Evolutionary conservation across 2,113 vertebrate species (phyloP), one percentile per base, ranked within the genome.

Genomic region (Laterallus jamaicensis): DNA sequence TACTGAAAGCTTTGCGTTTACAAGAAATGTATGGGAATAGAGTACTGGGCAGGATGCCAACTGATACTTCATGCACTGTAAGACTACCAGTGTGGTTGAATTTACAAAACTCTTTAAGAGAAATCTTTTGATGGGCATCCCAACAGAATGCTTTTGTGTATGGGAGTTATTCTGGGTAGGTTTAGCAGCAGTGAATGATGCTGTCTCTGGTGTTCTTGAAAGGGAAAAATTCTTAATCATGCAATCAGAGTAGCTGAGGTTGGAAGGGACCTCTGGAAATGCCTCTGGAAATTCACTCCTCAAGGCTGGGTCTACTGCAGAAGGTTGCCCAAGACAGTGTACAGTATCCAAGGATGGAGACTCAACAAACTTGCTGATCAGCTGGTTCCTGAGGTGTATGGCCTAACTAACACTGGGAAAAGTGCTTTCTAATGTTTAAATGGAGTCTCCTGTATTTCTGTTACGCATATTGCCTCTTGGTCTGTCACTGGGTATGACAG

Each of bases 61-160:
- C 74, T 7, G 3, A 71, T 62, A 67, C 92, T 95, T 96, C 71
- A 66, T 93, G 81, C 94, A 93, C 90, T 89, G 29, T 52, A 90
- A 94, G 74, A 71, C 60, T 90, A 82, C 55, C 54, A 84, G 58
- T 80, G 88, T 54, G 58, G 52, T 37, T 70, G 82, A 93, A 96
- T 95, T 90, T 88, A 59, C 35, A 52, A 64, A 90, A 95, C 69
- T 95, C 42, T 28, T 86, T 77, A 88, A 66, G 24, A 70, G 55
- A 80, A 92, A 66, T 87, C 62, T 92, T 93, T 96, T 87, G 93
- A 66, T 93, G 73, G 91, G 50, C 44, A 87, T 92, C 74, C 60
- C 77, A 93, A 25, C 42, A 87, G 88, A 95, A 86, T 69, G n/a
- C 19, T 88, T 94, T 80, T 32, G 74, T 92, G 31, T 37, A 49